phyloP scores from a whole-genome alignment of 2,113 vertebrate species.

The Microtus pennsylvanicus region DNA sequence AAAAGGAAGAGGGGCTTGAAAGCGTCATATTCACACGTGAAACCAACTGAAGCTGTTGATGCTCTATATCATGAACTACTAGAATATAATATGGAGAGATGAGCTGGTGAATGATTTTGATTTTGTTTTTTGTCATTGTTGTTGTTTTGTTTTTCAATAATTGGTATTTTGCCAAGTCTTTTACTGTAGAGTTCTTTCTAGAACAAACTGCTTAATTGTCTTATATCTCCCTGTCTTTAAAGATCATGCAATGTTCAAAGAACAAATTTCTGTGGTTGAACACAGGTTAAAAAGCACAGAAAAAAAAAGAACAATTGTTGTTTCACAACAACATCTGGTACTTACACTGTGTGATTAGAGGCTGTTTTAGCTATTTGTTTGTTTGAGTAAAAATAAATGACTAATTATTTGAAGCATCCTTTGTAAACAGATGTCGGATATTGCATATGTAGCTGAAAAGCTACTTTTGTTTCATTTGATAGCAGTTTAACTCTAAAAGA shows the following conservation, averaged over 20 bases:
- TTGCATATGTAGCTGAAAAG: slow-evolving; percentile 9
- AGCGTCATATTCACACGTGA: background rate
- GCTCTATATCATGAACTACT: background rate
- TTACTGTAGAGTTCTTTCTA: background rate
- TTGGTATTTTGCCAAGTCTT: background rate
- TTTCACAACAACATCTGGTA: too few relatives aligned
- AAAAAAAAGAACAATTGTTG: background rate
- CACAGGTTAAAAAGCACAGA: background rate
- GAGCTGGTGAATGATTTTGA: background rate
- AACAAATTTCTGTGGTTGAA: background rate
- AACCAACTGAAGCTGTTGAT: background rate
- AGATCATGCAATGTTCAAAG: background rate
- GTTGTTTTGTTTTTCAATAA: background rate
- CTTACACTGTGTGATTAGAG: background rate
- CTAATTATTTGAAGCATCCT: background rate
- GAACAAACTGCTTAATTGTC: background rate
- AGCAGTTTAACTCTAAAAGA: background rate
- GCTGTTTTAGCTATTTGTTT: background rate
- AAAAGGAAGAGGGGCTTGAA: background rate
- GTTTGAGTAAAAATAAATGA: background rate
- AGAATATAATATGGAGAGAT: background rate
- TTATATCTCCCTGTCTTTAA: background rate
- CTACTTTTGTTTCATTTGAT: slow-evolving; percentile 34
- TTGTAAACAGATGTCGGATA: background rate
- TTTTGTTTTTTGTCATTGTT: background rate